Evolutionary conservation across 2,888 invertebrate species (phyloP).

Genomic region (Thumatha senex): DNA sequence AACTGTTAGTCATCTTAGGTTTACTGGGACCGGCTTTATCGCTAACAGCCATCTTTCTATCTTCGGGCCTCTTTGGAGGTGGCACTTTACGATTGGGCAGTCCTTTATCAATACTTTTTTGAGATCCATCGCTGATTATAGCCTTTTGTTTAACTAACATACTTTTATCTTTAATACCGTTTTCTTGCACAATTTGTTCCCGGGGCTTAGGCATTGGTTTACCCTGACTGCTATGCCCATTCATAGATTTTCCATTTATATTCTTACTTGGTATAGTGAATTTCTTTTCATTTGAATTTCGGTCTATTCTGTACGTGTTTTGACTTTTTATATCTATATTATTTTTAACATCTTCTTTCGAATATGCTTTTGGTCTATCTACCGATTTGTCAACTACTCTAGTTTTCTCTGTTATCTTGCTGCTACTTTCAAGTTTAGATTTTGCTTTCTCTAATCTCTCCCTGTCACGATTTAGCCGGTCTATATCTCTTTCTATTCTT

Average conservation of each 20-base stretch:
- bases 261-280: constrained; percentile 47
- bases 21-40: constrained; percentile 60
- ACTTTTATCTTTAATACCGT: constrained; percentile 52
- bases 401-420: constrained; percentile 43
- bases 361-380: constrained; percentile 56
- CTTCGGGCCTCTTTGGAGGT: constrained; percentile 52
- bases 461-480: constrained; percentile 64
- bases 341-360: constrained; percentile 58
- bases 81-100: constrained; percentile 43
- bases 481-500: constrained; percentile 71
- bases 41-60: constrained; percentile 39
- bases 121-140: constrained; percentile 37
- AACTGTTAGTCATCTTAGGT: constrained; percentile 53
- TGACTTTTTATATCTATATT: constrained; percentile 76
- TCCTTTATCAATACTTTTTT: constrained; percentile 48
- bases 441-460: constrained; percentile 71
- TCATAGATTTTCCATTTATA: constrained; percentile 51
- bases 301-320: constrained; percentile 79
- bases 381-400: constrained; percentile 47
- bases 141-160: constrained; percentile 47
- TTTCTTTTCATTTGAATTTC: constrained; percentile 66
- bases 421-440: constrained; percentile 58
- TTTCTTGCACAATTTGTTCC: constrained; percentile 45
- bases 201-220: constrained; percentile 61
- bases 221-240: constrained; percentile 58